Evolutionary conservation across 2,888 invertebrate species (phyloP), one percentile per base, ranked within the genome.

Genomic region (Cataglyphis altisquamis): DNA sequence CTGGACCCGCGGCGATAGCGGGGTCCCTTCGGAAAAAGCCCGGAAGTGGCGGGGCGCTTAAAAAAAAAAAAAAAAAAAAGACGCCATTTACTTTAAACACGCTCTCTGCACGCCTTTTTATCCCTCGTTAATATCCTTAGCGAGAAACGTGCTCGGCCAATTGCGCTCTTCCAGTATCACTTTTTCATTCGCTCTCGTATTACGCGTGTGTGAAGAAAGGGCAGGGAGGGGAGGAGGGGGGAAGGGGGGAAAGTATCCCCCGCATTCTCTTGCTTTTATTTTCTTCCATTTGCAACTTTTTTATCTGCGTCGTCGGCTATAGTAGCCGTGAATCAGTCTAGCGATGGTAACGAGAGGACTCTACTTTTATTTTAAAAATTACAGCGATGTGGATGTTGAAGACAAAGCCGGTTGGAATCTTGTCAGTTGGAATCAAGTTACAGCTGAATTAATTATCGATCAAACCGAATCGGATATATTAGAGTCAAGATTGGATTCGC

Each of bases 61-160:
- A 36, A 36, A 36, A 32, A 36, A 36, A 32, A 32, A 32, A 32
- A 32, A 32, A 32, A 32, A 6, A 55, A 62, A 52, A 45, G 60
- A 12, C 21, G 70, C 60, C 60, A 62, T 80, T 70, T 70, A 52
- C 60, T 48, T 45, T 70, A 36, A 45, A 41, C 36, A 29, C 15
- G 41, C 0, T 48, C 3, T 57, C 52, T 10, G 8, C 25, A 21
- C 6, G 36, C 21, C 45, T 60, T 80, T 36, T 70, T 70, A 36
- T 25, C 70, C 70, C 70, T 48, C 60, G 78, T 80, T 80, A 80
- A 80, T 45, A 70, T 70, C 45, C 36, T 32, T 32, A 18, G 29
- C 60, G 9, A 64, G 10, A 0, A 67, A n/a, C n/a, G 52, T 39
- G 5, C 41, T 45, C 60, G 55, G 25, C 39, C 25, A 12, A 45